Conservation (phyloP, 2,888 invertebrate genomes). For the Pegoplata infirma region DNA sequence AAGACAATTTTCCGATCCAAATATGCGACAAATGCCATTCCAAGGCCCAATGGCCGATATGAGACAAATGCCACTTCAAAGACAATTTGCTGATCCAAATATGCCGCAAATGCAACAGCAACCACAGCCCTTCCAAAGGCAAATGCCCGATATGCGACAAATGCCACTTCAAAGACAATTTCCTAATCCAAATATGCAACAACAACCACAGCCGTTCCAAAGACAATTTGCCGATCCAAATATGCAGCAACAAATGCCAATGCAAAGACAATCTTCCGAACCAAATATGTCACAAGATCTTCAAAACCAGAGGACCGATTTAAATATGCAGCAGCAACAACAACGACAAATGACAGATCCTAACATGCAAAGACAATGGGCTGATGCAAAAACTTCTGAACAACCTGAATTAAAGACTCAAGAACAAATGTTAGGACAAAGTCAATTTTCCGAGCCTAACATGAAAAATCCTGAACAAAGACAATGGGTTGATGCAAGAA, state of each 20-base stretch:
- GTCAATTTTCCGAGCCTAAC: conserved; percentile 17
- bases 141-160: not conserved
- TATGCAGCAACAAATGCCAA: not conserved
- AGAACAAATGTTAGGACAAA: not conserved
- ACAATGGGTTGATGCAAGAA: not conserved
- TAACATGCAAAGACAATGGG: conserved; percentile 26
- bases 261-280: conserved; percentile 29
- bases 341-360: not conserved
- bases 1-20: not conserved
- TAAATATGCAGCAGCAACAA: too few species aligned
- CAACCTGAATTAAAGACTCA: not conserved
- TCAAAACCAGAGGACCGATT: not conserved
- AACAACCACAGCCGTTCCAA: conserved; percentile 1
- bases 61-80: conserved; percentile 11
- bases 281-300: conserved; percentile 29
- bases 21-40: not conserved
- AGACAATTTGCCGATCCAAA: conserved; percentile 41
- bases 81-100: not conserved
- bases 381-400: not conserved
- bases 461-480: conserved; percentile 8
- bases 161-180: conserved; percentile 17
- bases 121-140: not conserved
- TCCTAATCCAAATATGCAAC: not conserved
- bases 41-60: conserved; percentile 4
- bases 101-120: conserved; percentile 45